phyloP scores from a whole-genome alignment of 2,888 invertebrate species.

The Bombylius major region DNA sequence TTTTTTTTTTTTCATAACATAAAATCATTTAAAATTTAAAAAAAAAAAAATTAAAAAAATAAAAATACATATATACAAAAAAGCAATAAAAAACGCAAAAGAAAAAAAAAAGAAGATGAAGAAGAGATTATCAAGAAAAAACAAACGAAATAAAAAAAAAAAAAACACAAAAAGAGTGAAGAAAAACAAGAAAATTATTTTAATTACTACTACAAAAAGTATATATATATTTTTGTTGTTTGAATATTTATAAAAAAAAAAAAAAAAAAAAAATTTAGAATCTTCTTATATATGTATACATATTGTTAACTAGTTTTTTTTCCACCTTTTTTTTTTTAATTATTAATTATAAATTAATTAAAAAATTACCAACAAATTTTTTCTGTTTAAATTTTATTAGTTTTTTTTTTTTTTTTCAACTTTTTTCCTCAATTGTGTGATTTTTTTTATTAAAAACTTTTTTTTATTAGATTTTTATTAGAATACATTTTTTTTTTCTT shows the following conservation, averaged over 20 bases:
- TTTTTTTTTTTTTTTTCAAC: not conserved
- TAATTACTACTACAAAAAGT: not conserved
- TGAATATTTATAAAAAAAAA: slow-evolving; percentile 8
- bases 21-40: too few species aligned
- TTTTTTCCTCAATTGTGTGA: not conserved
- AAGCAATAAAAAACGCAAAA: not conserved
- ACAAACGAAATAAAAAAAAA: slow-evolving; percentile 2
- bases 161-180: not conserved
- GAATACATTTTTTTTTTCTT: too few species aligned
- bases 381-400: not conserved
- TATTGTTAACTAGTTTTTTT: slow-evolving; percentile 12
- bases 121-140: not conserved
- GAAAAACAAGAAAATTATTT: slow-evolving; percentile 4
- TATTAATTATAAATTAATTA: not conserved
- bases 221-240: slow-evolving; percentile 5
- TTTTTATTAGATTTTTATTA: not conserved
- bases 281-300: slow-evolving; percentile 11
- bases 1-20: too few species aligned
- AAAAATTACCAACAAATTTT: not conserved
- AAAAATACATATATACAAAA: not conserved
- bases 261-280: slow-evolving; percentile 1
- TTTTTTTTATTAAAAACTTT: not conserved
- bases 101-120: not conserved
- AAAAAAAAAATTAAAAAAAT: not conserved
- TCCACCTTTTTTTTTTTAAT: slow-evolving; percentile 8